Evolutionary conservation across 1,140 invertebrate genomes (phyloP), one percentile per base, ranked within the genome.

Genomic region (Euura saliciscinereae): DNA sequence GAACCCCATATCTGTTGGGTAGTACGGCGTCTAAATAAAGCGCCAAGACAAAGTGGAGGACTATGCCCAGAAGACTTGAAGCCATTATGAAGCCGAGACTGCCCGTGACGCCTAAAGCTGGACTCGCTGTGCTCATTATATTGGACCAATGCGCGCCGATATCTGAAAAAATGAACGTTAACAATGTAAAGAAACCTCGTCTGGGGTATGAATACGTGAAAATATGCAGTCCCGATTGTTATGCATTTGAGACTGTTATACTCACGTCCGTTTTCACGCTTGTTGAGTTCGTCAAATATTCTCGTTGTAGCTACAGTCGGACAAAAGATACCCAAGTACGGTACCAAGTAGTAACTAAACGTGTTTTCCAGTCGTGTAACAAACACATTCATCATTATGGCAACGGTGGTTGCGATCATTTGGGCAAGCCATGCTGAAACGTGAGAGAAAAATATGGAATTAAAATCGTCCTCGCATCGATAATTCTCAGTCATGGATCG

Each of bases 1-100:
- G 78, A 13, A 91, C 83, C 8, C 90, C 90, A 79, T 85, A 89
- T 73, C 88, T 86, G 45, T 90, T 89, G 4, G 91, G 91, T 66
- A 86, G 79, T 8, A 92, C 75, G 59, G 83, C 83, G 76, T 90
- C 88, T 45, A 91, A 77, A 77, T 92, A 92, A 10, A 87, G 81
- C 2, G 89, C 85, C n/a, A 89, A 64, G 42, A 86, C 65, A 13
- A 86, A 79, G 73, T 89, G 89, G 1, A 90, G 66, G 44, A 82
- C 6, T 11, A 79, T 73, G 42, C 82, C 59, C 11, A 43, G 72
- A 73, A 83, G 80, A 69, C 82, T 78, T 64, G 82, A 80, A 82
- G 2, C 69, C n/a, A 83, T 65, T 75, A 83, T 78, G 68, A 78
- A 78, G 65, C 80, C 81, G 64, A 70, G 28, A 68, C 74, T 76